These are phyloP conservation scores for Tubiluchus corallicola DNA, from an alignment of 2,888 invertebrate species.

Conservation along the genomic window DNA sequence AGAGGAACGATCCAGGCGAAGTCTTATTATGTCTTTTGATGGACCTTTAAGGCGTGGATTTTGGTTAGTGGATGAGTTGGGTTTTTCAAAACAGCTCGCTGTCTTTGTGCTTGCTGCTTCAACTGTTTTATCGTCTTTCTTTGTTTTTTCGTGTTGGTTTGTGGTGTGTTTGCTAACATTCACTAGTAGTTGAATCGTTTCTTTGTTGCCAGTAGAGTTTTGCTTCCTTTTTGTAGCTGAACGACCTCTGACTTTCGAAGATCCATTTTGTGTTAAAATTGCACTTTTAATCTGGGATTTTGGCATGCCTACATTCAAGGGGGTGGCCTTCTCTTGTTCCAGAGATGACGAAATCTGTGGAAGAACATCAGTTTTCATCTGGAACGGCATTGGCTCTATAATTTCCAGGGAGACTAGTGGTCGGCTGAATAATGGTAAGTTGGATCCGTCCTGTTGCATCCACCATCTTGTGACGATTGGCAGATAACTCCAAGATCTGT, in stretches of 20 bases:
- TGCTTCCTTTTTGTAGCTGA: not conserved
- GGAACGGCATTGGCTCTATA: not conserved
- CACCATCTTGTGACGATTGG: not conserved
- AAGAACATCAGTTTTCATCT: not conserved
- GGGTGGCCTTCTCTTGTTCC: too few relatives aligned
- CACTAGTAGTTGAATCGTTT: not conserved
- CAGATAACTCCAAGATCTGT: slow-evolving; percentile 1
- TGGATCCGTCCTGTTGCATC: not conserved
- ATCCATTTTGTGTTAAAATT: too few relatives aligned
- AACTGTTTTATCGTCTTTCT: not conserved
- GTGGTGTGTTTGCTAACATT: not conserved
- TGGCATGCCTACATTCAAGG: too few relatives aligned
- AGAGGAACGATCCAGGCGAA: not conserved
- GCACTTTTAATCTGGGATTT: too few relatives aligned
- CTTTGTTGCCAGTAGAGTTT: not conserved
- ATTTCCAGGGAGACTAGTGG: not conserved
- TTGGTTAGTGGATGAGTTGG: too few relatives aligned
- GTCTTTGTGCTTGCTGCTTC: too few relatives aligned
- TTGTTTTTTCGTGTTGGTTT: not conserved
- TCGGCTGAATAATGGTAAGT: not conserved
- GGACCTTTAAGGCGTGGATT: too few relatives aligned
- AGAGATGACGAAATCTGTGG: not conserved
- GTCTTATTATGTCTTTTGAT: too few relatives aligned
- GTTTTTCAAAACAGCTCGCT: too few relatives aligned
- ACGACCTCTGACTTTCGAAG: not conserved